phyloP scores from a whole-genome alignment of 1,140 invertebrate genomes.

The Lasioglossum albipes region DNA sequence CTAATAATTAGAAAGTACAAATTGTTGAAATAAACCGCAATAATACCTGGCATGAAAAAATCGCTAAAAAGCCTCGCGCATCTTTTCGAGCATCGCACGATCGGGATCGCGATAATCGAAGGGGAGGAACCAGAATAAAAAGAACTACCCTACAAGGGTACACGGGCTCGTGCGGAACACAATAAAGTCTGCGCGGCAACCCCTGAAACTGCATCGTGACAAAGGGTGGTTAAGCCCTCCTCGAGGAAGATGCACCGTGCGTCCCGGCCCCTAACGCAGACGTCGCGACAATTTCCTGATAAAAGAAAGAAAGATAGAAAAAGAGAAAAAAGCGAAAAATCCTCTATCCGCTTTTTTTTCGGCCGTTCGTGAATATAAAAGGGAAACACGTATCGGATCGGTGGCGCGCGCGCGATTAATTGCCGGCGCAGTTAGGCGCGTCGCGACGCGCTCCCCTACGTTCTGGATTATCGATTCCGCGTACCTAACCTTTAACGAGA shows the following conservation, averaged over 20 bases:
- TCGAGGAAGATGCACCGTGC: conserved; percentile 71
- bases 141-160: conserved; percentile 62
- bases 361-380: not conserved
- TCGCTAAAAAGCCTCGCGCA: too few species aligned
- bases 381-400: conserved; percentile 2
- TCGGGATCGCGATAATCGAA: conserved; percentile 10
- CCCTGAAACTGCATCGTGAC: conserved; percentile 70
- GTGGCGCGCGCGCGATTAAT: conserved; percentile 53
- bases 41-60: too few species aligned
- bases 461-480: conserved; percentile 53
- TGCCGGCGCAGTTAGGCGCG: conserved; percentile 10
- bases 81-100: too few species aligned
- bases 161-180: conserved; percentile 67
- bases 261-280: conserved; percentile 39
- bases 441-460: not conserved
- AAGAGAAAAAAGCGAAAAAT: too few species aligned
- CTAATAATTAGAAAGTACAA: too few species aligned
- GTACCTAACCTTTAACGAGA: conserved; percentile 57
- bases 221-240: conserved; percentile 74
- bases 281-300: conserved; percentile 29
- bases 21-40: too few species aligned
- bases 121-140: not conserved
- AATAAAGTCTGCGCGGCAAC: conserved; percentile 72
- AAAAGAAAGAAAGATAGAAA: too few species aligned
- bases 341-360: not conserved